A percentile compares a stretch with the other conserved stretches of the same genome.
Evolutionary conservation across 2,888 invertebrate genomes (phyloP).

Genomic region (Agriopis aurantiaria): DNA sequence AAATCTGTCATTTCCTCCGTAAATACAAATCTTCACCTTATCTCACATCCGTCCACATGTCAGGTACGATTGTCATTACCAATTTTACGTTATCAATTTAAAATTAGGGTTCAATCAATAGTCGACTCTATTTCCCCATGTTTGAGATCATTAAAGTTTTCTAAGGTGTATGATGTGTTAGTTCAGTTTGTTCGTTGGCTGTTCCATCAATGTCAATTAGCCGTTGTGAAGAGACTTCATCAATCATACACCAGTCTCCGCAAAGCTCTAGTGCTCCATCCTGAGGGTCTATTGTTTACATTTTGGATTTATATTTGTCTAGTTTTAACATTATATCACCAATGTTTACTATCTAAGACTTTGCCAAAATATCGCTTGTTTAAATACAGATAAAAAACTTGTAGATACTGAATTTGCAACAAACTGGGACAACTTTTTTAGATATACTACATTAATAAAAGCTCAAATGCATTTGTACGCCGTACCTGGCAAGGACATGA

Average conservation of each 20-base stretch:
- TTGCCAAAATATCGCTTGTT: no score
- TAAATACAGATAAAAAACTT: no score
- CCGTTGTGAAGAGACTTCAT: constrained; percentile 79
- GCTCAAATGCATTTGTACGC: no score
- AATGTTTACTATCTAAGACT: neutral
- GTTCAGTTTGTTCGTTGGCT: constrained; percentile 64
- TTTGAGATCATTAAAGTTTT: constrained; percentile 46
- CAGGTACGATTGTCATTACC: constrained; percentile 58
- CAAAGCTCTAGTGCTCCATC: constrained; percentile 59
- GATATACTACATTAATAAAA: no score
- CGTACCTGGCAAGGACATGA: no score
- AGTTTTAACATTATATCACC: constrained; percentile 20
- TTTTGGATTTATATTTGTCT: constrained; percentile 57
- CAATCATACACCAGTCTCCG: constrained; percentile 76
- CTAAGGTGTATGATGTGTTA: constrained; percentile 50
- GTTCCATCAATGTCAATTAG: constrained; percentile 86
- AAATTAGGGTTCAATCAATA: constrained; percentile 44
- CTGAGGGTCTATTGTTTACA: constrained; percentile 75
- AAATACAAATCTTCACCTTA: constrained; percentile 59
- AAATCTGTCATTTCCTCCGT: constrained; percentile 59
- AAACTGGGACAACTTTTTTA: no score
- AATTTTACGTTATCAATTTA: constrained; percentile 18
- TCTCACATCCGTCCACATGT: constrained; percentile 61
- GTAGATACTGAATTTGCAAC: no score
- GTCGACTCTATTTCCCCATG: constrained; percentile 48